Evolutionary conservation across 2,888 invertebrate genomes (phyloP).

Genomic region (Pherbina coryleti): DNA sequence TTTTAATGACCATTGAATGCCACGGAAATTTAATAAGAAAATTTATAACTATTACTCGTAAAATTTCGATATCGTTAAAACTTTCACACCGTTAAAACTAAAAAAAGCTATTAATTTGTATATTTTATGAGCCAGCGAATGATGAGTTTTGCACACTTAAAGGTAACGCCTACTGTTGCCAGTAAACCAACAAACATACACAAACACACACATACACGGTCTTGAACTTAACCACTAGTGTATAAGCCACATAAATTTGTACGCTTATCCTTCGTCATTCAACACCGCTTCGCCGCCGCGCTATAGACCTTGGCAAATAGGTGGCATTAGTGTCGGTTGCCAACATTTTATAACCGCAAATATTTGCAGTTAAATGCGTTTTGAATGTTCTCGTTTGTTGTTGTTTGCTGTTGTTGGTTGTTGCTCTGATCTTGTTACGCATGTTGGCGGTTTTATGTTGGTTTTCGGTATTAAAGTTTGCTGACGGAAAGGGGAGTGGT

Average conservation of each 20-base stretch:
- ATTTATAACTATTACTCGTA: too few species aligned
- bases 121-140: not conserved
- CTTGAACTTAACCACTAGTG: constrained; percentile 1
- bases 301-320: constrained; percentile 6
- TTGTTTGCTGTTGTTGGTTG: not conserved
- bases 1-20: too few species aligned
- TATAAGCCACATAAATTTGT: constrained; percentile 14
- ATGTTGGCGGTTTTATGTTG: constrained; percentile 31
- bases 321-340: constrained; percentile 11
- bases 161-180: constrained; percentile 8
- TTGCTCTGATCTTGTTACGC: constrained; percentile 22
- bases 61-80: not conserved
- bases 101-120: constrained; percentile 7
- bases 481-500: not conserved
- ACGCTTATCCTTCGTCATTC: not conserved
- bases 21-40: too few species aligned
- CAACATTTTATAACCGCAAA: constrained; percentile 31
- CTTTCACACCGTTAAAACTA: not conserved
- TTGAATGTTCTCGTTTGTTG: constrained; percentile 1
- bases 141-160: constrained; percentile 7
- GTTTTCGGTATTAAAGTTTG: not conserved
- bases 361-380: constrained; percentile 30
- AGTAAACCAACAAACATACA: not conserved
- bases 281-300: too few species aligned
- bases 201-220: not conserved